phyloP scores from a whole-genome alignment of 2,113 vertebrate genomes.

The Lophius piscatorius region DNA sequence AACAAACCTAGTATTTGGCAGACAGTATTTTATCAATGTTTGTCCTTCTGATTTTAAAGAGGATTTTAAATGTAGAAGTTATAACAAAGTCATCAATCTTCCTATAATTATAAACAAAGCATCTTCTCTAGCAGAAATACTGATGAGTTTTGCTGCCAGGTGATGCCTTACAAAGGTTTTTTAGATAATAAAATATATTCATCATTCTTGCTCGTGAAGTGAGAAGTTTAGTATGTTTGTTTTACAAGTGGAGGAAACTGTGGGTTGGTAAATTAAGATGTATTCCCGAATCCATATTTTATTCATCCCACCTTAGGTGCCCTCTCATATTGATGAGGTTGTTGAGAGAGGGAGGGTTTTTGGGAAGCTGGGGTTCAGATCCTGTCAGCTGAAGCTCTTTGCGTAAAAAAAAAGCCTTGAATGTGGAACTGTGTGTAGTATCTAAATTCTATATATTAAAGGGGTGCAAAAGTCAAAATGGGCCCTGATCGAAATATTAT shows the following conservation, averaged over 20 bases:
- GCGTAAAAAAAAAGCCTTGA: constrained; percentile 4
- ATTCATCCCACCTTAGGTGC: neutral
- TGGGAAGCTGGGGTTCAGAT: neutral
- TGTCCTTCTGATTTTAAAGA: constrained; percentile 34
- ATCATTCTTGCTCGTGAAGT: constrained; percentile 12
- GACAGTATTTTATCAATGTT: constrained; percentile 5
- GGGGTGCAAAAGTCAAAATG: constrained; percentile 26
- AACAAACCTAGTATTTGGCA: constrained; percentile 4
- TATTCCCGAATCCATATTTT: constrained; percentile 5
- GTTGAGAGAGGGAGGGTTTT: constrained; percentile 8
- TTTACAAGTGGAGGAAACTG: constrained; percentile 15
- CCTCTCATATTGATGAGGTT: constrained; percentile 12
- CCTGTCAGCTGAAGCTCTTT: neutral
- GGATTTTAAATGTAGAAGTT: constrained; percentile 4
- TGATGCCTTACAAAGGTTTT: constrained; percentile 2
- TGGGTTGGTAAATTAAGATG: constrained; percentile 16
- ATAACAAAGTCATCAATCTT: constrained; percentile 17
- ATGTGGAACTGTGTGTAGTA: constrained; percentile 2
- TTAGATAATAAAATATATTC: constrained; percentile 14
- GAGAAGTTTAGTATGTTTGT: constrained; percentile 11
- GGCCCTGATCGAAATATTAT: constrained; percentile 18
- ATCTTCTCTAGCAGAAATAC: neutral
- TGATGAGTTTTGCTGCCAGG: constrained; percentile 4
- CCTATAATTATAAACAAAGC: constrained; percentile 8
- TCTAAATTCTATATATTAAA: neutral